Base-by-base conservation (phyloP, 2,113 vertebrate genomes). In the Hipposideros armiger region DNA sequence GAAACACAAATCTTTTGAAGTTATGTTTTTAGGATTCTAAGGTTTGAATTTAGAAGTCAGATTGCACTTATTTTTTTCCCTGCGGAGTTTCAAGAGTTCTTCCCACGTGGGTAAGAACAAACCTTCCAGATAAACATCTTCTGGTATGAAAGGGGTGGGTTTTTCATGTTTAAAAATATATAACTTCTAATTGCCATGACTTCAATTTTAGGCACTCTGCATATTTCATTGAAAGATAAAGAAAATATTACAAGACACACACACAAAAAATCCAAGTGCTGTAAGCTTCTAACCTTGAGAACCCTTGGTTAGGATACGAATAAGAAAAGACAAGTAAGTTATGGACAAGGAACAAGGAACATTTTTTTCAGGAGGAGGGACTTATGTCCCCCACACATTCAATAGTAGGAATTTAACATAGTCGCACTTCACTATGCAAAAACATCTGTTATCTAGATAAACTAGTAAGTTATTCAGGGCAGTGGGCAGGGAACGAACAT, bases 371-470 rank as follows among this genome's bases (percentile, higher is more conserved):
- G 62, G 62, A 91, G 77, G 54, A 78, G 47, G 69, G 72, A 91
- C 83, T 97, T 64, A 32, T 0, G 7, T 64, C n/a, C 54, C 60
- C 72, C 10, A 83, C 54, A n/a, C 45, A 86, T 56, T 50, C 78
- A 87, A 36, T 8, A 86, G 52, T 8, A 93, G 69, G 69, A 89
- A 86, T 96, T 97, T 69, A 82, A 88, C 54, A 77, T 26, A 20
- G 74, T 4, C 95, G 87, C 50, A 64, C 45, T 93, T 90, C 66
- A 62, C 81, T 95, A 56, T 80, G 83, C 72, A 78, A 95, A 94
- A 96, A 84, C 92, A 95, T 95, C 84, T 97, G 97, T 95, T 89
- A 96, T 94, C 88, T 92, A 92, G 90, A 96, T 94, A 96, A 85
- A 90, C 80, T 72, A 93, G 11, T 82, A 87, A 85, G 56, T 73